A percentile compares a stretch with the other conserved stretches of the same genome.
These are phyloP conservation scores for Anthoscopus minutus DNA, from an alignment of 2,113 vertebrate species.

Conservation along the genomic window DNA sequence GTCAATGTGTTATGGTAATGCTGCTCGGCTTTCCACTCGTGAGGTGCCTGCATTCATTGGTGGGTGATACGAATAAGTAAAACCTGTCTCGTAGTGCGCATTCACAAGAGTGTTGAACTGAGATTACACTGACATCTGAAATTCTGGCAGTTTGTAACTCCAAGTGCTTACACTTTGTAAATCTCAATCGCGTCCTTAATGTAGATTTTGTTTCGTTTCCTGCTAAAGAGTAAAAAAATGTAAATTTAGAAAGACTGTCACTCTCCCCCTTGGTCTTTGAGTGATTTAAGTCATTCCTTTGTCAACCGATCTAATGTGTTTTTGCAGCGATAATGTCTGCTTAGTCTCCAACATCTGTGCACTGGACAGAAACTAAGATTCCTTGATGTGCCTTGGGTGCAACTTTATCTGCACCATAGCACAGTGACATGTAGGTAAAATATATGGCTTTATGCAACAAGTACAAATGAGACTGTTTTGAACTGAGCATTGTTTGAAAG, in stretches of 20 bases:
- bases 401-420: background rate
- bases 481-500: constrained; percentile 33
- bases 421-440: background rate
- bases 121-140: constrained; percentile 66
- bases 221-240: constrained; percentile 62
- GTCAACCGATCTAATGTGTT: constrained; percentile 21
- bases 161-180: constrained; percentile 65
- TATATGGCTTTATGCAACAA: background rate
- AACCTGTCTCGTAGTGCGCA: constrained; percentile 60
- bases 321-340: constrained; percentile 18
- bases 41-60: constrained; percentile 65
- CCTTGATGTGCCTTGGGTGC: background rate
- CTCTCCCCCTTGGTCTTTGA: constrained; percentile 56
- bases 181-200: constrained; percentile 59
- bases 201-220: constrained; percentile 63
- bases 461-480: background rate
- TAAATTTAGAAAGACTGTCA: constrained; percentile 62
- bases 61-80: constrained; percentile 65
- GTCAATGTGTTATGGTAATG: constrained; percentile 63
- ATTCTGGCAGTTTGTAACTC: constrained; percentile 64
- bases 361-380: constrained; percentile 14
- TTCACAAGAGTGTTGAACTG: constrained; percentile 63
- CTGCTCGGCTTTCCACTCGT: constrained; percentile 41
- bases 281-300: constrained; percentile 56
- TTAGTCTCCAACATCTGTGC: constrained; percentile 30